Base-by-base conservation (phyloP, 2,888 invertebrate species). In the Philereme transversata region DNA sequence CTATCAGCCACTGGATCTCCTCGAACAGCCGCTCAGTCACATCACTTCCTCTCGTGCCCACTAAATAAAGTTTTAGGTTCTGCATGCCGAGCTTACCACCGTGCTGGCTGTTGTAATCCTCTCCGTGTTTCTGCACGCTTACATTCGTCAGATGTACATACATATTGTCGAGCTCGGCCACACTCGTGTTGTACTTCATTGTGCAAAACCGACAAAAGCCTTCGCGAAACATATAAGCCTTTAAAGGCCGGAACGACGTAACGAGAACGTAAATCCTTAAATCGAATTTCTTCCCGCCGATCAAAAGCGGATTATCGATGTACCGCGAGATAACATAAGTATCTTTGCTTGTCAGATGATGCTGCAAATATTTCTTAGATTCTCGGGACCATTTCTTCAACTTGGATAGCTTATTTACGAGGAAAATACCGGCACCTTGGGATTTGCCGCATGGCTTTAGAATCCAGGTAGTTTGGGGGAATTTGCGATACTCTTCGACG, bases 151-250 rank as follows among this genome's bases (percentile, higher is more conserved):
- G 93, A 90, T 99, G 99, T 56, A 98, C 96, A 79, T 97, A 98
- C 95, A 97, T 97, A 83, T 97, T 98, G 83, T 97, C 97, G 73
- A 97, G 88, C 83, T 97, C 97, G 40, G 96, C 95, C 40, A 96
- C 96, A 80, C 95, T 97, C 0, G 96, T 96, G 78, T 97, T 97
- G 79, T 98, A 98, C 82, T 98, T 98, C 56, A 98, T 97, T 2
- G 98, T 97, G 79, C 98, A 99, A 87, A 99, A 99, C 60, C 98
- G 94, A 84, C 98, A 98, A 88, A 99, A 99, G 33, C 98, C 98
- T 56, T 97, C 93, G 71, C 95, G 96, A 84, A 96, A 98, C 79
- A 98, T 94, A 87, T 98, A 99, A 41, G 97, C 97, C 85, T 98
- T 98, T 70, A 98, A 88, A 22, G 98, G 98, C 50, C 97, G 94